Conservation (phyloP, 1,140 invertebrate genomes). For the Oreohelix idahoensis region DNA sequence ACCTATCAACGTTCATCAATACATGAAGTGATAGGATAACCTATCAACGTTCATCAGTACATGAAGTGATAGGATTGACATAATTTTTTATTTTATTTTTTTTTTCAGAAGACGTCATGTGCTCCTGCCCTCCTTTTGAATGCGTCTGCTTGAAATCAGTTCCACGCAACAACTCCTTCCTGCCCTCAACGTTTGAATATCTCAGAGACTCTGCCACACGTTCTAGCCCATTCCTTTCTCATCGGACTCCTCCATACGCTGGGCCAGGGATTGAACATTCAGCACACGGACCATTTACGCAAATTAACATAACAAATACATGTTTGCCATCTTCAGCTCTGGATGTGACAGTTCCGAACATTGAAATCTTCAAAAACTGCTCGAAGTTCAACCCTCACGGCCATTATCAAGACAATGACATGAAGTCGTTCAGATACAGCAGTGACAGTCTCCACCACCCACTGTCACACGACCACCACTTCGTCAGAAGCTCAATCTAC, state of each 20-base stretch:
- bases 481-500: not conserved
- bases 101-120: constrained; percentile 61
- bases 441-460: not conserved
- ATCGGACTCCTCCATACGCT: not conserved
- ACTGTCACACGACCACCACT: not conserved
- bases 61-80: too few relatives aligned
- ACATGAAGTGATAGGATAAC: too few relatives aligned
- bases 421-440: not conserved
- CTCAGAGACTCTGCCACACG: not conserved
- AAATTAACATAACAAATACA: constrained; percentile 53
- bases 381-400: not conserved
- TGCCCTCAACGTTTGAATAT: not conserved
- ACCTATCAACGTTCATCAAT: too few relatives aligned
- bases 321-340: constrained; percentile 17
- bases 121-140: constrained; percentile 73
- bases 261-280: constrained; percentile 17
- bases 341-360: constrained; percentile 13
- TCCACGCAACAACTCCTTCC: constrained; percentile 33
- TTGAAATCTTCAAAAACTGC: constrained; percentile 7
- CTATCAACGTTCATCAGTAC: too few relatives aligned
- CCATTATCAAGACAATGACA: not conserved
- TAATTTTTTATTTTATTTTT: not conserved
- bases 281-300: constrained; percentile 41
- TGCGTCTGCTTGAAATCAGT: constrained; percentile 64
- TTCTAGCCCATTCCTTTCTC: constrained; percentile 20